Base-by-base conservation (phyloP, 2,888 invertebrate genomes). In the Hypena proboscidalis region DNA sequence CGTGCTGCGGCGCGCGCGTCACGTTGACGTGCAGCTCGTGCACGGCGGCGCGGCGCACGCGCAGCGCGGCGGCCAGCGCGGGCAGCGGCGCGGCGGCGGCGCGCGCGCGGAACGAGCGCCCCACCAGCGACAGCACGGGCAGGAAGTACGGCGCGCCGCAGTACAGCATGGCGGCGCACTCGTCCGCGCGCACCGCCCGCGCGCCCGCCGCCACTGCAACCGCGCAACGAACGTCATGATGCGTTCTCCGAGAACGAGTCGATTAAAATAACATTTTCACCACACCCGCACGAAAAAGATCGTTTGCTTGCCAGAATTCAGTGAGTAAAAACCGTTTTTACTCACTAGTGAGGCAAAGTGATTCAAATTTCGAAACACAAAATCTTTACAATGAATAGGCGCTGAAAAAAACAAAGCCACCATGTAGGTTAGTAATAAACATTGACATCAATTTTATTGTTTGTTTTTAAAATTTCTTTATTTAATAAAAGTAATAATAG, bases 91-190 rank as follows among this genome's bases (percentile, higher is more conserved):
- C 80, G 6, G 92, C 88, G 10, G 92, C 92, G 42, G 71, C 64
- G 26, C 92, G 91, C 53, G 93, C 79, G 91, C 92, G 93, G 79
- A 92, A 92, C 11, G 94, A 94, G 78, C 33, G 86, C 92, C 92
- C 92, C 61, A 96, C 87, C 67, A 95, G 93, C 34, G 92, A 89
- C 46, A 93, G 89, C 58, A 95, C 94, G 21, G 97, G 96, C 79
- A 96, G 93, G 72, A 94, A 92, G 86, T 95, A 96, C 7, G 97
- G 96, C 82, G 95, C 88, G 42, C 96, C 96, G 84, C 96, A 97
- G 84, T 95, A 96, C 58, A 94, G 81, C 78, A 93, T 91, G 41
- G 88, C 83, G 33, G 86, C 80, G 80, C 96, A 96, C 61, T 93
- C 90, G 29, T 5, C 69, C 8, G 10, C 95, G 94, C 79, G 92